Percentiles rank a stretch among this genome's conserved stretches.
These are phyloP conservation scores for Cephalopterus ornatus DNA, from an alignment of 2,113 vertebrate species.

Conservation along the genomic window DNA sequence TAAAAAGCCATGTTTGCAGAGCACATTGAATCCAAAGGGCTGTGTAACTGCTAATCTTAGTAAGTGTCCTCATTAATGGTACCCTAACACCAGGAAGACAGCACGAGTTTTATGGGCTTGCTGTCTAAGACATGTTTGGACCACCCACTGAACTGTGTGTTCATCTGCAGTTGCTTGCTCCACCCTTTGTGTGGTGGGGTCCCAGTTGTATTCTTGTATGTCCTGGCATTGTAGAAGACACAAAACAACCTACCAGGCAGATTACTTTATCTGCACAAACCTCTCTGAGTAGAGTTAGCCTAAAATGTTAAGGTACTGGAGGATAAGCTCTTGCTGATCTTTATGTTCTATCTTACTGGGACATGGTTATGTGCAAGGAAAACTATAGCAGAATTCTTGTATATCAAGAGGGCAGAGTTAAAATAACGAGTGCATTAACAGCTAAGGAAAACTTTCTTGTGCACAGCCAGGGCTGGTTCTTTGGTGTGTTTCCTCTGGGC, in stretches of 20 bases:
- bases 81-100: background rate
- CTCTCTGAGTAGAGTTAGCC: background rate
- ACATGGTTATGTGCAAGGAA: background rate
- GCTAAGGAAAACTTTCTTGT: background rate
- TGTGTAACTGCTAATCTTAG: background rate
- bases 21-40: background rate
- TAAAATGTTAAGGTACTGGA: background rate
- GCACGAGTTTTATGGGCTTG: background rate
- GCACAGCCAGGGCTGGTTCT: background rate
- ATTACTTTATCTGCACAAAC: background rate
- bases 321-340: background rate
- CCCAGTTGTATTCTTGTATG: background rate
- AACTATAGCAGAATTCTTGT: background rate
- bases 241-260: background rate
- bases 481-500: fast-evolving
- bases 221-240: background rate
- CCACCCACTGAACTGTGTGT: background rate
- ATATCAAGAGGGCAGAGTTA: background rate
- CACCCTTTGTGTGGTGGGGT: background rate
- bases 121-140: background rate
- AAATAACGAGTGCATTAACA: background rate
- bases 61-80: background rate
- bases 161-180: background rate
- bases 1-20: background rate
- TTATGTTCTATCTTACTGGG: background rate